phyloP scores from a whole-genome alignment of 2,113 vertebrate genomes.

The Lepus timidus region DNA sequence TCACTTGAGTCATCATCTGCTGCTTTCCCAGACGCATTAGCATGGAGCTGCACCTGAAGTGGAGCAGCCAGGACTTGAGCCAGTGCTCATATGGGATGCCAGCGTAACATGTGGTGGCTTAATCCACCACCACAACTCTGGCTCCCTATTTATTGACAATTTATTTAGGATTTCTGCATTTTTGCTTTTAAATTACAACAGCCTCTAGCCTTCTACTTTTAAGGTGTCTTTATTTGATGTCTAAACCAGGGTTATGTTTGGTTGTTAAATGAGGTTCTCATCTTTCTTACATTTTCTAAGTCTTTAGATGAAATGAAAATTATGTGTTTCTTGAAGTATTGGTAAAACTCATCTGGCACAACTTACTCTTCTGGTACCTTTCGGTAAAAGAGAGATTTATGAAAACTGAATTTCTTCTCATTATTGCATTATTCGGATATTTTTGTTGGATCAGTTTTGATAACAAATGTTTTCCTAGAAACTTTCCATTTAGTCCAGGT shows the following conservation, averaged over 20 bases:
- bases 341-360: background rate
- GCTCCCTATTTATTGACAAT: background rate
- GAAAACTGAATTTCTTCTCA: background rate
- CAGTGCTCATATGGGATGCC: too few species aligned
- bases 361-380: background rate
- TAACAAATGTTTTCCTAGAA: conserved; percentile 1
- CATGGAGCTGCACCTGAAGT: too few species aligned
- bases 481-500: background rate
- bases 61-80: too few species aligned
- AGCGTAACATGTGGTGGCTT: too few species aligned
- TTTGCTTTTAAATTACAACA: conserved; percentile 9
- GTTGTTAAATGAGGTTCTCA: conserved; percentile 9
- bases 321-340: background rate
- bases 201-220: background rate
- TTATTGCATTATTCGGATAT: background rate
- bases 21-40: too few species aligned
- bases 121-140: too few species aligned
- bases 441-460: background rate
- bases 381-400: background rate
- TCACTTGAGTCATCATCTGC: too few species aligned
- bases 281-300: background rate
- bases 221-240: background rate
- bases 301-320: conserved; percentile 44
- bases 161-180: background rate
- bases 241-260: background rate